Percentiles rank a stretch among this genome's conserved stretches.
Conservation (phyloP, 2,797 vertebrate genomes). For the Trichosurus vulpecula region DNA sequence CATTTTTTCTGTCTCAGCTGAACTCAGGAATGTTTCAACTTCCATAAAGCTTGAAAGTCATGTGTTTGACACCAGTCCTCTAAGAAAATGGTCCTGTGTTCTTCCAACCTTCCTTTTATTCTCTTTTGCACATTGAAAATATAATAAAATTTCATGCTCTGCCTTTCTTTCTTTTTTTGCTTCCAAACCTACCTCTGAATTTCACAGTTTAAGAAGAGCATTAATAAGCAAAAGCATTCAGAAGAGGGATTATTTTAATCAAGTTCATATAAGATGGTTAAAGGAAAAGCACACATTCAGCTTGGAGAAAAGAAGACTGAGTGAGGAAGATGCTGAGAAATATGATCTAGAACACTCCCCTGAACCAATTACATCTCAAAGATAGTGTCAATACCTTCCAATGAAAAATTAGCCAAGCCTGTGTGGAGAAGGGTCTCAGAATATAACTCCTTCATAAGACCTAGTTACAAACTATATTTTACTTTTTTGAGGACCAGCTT, state of each 20-base stretch:
- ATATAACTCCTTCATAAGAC: neutral
- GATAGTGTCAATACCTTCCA: neutral
- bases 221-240: neutral
- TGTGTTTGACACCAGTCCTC: neutral
- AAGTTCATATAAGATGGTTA: neutral
- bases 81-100: neutral
- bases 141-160: too few species aligned
- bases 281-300: neutral
- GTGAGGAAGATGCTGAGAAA: neutral
- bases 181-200: neutral
- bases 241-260: neutral
- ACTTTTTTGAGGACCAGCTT: neutral
- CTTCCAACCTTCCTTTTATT: neutral
- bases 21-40: neutral
- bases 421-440: neutral
- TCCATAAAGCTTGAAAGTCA: neutral
- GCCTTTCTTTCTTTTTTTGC: neutral
- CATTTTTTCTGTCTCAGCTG: neutral
- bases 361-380: neutral
- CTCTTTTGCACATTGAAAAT: too few species aligned
- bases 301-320: neutral
- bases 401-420: neutral
- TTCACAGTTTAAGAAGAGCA: neutral
- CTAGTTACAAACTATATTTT: neutral
- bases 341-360: neutral